Conservation (phyloP, 2,888 invertebrate genomes). For the Brachylomia viminalis region DNA sequence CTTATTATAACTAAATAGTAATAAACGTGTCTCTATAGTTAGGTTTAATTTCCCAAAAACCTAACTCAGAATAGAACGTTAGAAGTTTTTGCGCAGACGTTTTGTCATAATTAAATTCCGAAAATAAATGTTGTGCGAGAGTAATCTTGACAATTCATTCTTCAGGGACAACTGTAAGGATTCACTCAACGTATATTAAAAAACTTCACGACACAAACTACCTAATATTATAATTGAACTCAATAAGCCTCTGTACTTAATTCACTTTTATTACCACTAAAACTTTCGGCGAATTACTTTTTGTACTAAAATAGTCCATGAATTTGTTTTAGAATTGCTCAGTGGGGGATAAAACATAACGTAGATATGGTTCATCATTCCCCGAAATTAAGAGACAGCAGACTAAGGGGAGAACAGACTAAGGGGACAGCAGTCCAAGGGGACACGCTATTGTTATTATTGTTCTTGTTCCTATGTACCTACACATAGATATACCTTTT, state of each 20-base stretch:
- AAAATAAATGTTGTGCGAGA: constrained; percentile 40
- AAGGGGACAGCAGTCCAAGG: not conserved
- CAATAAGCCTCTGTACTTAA: constrained; percentile 36
- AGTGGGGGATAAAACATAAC: constrained; percentile 13
- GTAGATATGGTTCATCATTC: constrained; percentile 39
- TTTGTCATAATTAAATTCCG: constrained; percentile 40
- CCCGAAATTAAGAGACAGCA: constrained; percentile 4
- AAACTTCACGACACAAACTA: constrained; percentile 44
- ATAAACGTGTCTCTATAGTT: too few species aligned
- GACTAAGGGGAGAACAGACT: not conserved
- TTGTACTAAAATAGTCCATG: constrained; percentile 31
- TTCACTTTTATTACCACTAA: constrained; percentile 46
- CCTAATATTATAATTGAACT: constrained; percentile 39
- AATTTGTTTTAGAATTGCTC: constrained; percentile 40
- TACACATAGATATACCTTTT: not conserved
- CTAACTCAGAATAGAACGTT: constrained; percentile 9
- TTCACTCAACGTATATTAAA: constrained; percentile 56
- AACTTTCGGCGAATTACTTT: constrained; percentile 48
- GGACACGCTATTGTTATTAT: not conserved
- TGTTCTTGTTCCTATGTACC: not conserved
- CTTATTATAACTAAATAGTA: not conserved
- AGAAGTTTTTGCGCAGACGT: constrained; percentile 30
- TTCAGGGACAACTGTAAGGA: constrained; percentile 26
- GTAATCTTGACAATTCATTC: constrained; percentile 34
- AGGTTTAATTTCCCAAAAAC: not conserved